Base-by-base conservation (phyloP, 2,113 vertebrate species). In the Ia io region DNA sequence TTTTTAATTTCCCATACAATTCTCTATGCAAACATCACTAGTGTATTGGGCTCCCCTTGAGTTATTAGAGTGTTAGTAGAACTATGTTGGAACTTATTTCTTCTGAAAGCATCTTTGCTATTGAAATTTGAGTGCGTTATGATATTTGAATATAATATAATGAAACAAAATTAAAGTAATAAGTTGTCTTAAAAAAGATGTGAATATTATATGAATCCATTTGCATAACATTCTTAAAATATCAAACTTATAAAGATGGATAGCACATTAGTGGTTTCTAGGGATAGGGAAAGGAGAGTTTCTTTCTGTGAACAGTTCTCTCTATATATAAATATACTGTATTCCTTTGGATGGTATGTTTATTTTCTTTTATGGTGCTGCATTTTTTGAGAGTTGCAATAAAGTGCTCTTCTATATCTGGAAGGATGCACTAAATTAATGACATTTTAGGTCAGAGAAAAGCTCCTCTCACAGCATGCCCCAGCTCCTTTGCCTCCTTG, bases 151-250 rank as follows among this genome's bases (percentile, higher is more conserved):
- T 59, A 74, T 10, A 67, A 40, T 82, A 40, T 25, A n/a, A 69
- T 23, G 20, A 59, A 59, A 93, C 30, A 56, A 76, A 69, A 56
- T 51, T 10, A 37, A 40, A 51, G 25, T 56, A 73, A 20, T 37
- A 30, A 76, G 1, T 94, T 98, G 99, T 99, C 98, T 99, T 99
- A 99, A 98, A 96, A 70, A 51, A 96, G 35, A 69, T 3, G 18
- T 42, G 30, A 32, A 35, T 8, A 23, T 2, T 61, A 1, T 20
- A 32, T 63, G 12, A 65, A n/a, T 65, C 23, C 23, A 47, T 79
- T 47, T 51, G n/a, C 11, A 76, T 32, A 83, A 35, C 6, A 70
- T 78, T 65, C 30, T 32, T 32, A 23, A 74, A 61, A 44, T 82
- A 69, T 18, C 44, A 88, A 69, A 83, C 42, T 74, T 49, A 23